Conservation (phyloP, 2,797 vertebrate species). For the Anabas testudineus region DNA sequence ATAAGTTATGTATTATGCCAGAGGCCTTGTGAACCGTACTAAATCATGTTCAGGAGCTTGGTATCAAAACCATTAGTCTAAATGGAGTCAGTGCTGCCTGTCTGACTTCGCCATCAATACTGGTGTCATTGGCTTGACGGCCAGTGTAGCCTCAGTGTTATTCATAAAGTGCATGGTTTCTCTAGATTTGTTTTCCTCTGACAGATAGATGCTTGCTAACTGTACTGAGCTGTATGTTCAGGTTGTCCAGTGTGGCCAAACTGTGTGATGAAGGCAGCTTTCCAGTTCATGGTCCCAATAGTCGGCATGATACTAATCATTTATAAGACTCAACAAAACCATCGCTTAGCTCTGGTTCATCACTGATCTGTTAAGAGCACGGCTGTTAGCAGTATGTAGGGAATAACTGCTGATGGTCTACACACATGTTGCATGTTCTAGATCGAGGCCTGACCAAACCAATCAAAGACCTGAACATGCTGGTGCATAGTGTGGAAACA, state of each 20-base stretch:
- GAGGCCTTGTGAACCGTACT: slow-evolving; percentile 22
- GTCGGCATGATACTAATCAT: slow-evolving; percentile 27
- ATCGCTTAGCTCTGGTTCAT: not conserved
- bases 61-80: slow-evolving; percentile 46
- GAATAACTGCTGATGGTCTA: no score
- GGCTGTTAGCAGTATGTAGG: no score
- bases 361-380: not conserved
- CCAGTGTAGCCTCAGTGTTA: slow-evolving; percentile 8
- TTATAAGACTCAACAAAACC: slow-evolving; percentile 1
- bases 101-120: slow-evolving; percentile 49
- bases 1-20: slow-evolving; percentile 34
- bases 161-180: slow-evolving; percentile 27
- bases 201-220: not conserved
- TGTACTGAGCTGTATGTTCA: no score
- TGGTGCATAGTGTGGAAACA: not conserved
- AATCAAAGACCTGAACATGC: not conserved
- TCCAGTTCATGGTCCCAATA: not conserved
- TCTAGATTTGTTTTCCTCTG: slow-evolving; percentile 10
- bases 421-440: no score
- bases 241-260: not conserved
- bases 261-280: not conserved
- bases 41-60: slow-evolving; percentile 40
- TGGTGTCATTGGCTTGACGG: slow-evolving; percentile 19
- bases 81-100: slow-evolving; percentile 45
- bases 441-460: no score